Conservation (phyloP, 2,888 invertebrate species). For the Brassicogethes aeneus region DNA sequence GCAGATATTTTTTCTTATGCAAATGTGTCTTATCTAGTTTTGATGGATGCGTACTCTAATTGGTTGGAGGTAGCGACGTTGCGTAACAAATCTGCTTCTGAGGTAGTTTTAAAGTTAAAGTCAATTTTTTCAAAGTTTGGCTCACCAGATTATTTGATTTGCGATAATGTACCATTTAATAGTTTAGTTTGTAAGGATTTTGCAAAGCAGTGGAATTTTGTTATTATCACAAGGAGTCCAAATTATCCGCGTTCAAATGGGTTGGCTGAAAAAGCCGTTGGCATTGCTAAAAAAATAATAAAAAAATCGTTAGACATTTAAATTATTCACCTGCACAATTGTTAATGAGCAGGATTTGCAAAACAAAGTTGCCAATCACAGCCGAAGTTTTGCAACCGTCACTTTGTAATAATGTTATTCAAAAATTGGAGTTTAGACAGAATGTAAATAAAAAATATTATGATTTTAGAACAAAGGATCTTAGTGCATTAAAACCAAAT, state of each 20-base stretch:
- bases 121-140: conserved; percentile 9
- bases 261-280: conserved; percentile 10
- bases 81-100: too few species aligned
- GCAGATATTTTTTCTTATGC: conserved; percentile 10
- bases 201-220: conserved; percentile 13
- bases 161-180: conserved; percentile 10
- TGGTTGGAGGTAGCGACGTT: conserved; percentile 16
- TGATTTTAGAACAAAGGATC: conserved; percentile 8
- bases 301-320: conserved; percentile 8
- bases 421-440: conserved; percentile 6
- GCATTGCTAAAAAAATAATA: conserved; percentile 6
- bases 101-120: conserved; percentile 9
- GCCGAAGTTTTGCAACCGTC: conserved; percentile 5
- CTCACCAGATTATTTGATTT: conserved; percentile 5
- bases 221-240: conserved; percentile 7
- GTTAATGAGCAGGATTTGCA: conserved; percentile 12
- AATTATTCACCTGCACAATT: conserved; percentile 11
- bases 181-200: conserved; percentile 8
- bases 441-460: conserved; percentile 10
- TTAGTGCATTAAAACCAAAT: conserved; percentile 6
- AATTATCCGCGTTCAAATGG: conserved; percentile 12
- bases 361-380: conserved; percentile 12
- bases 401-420: conserved; percentile 7
- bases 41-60: conserved; percentile 21
- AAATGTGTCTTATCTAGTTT: conserved; percentile 13